A percentile compares a stretch with the other conserved stretches of the same genome.
Conservation (phyloP, 92 coral and sea anemone species). For the Actinostola sp. region DNA sequence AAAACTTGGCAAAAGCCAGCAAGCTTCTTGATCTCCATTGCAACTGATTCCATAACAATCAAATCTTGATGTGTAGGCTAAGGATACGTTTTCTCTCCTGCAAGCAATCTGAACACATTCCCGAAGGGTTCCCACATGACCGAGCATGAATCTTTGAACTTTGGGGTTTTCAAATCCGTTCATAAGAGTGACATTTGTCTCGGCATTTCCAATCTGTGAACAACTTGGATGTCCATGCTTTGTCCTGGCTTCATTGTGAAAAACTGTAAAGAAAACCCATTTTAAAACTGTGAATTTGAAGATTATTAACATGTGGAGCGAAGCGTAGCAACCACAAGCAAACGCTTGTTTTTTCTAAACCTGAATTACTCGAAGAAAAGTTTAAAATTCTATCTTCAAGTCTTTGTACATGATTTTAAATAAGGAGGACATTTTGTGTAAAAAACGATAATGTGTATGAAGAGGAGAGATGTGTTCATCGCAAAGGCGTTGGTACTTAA, state of each 20-base stretch:
- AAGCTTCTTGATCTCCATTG: constrained; percentile 23
- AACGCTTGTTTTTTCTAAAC: neutral
- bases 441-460: too few species aligned
- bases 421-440: too few species aligned
- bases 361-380: neutral
- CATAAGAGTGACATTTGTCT: constrained; percentile 40
- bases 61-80: constrained; percentile 40
- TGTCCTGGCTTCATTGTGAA: constrained; percentile 10
- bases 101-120: constrained; percentile 56
- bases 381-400: too few species aligned
- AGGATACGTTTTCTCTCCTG: constrained; percentile 30
- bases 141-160: constrained; percentile 22
- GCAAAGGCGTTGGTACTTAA: too few species aligned
- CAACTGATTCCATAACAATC: constrained; percentile 50
- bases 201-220: constrained; percentile 32
- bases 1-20: constrained; percentile 33
- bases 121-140: constrained; percentile 31
- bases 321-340: constrained; percentile 37
- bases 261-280: neutral
- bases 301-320: constrained; percentile 5
- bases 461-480: too few species aligned
- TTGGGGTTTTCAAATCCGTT: constrained; percentile 28
- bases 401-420: too few species aligned
- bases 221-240: constrained; percentile 16
- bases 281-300: neutral